These are phyloP conservation scores for Hucho hucho DNA, from an alignment of 2,113 vertebrate species.

Conservation along the genomic window DNA sequence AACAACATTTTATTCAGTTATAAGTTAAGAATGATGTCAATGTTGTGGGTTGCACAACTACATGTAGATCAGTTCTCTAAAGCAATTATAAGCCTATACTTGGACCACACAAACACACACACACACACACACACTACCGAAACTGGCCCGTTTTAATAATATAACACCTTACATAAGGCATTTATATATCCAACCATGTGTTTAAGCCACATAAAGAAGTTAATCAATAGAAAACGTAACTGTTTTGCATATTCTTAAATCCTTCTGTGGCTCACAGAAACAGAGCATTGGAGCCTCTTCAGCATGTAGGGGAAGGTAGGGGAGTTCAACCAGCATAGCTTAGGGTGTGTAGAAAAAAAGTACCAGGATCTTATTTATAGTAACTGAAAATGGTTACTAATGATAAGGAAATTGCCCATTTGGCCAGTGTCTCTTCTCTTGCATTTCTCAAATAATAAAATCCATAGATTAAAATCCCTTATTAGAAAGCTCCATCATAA, in stretches of 20 bases:
- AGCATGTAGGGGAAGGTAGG: conserved; percentile 32
- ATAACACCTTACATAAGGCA: conserved; percentile 72
- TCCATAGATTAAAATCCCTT: too few relatives aligned
- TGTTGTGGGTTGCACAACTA: conserved; percentile 60
- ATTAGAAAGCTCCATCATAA: neutral
- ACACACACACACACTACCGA: conserved; percentile 49
- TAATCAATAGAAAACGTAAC: conserved; percentile 72
- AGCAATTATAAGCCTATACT: conserved; percentile 75
- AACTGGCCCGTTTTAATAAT: conserved; percentile 74
- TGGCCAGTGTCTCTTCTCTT: neutral
- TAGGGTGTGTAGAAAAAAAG: neutral
- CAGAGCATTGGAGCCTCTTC: conserved; percentile 34
- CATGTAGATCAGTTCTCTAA: conserved; percentile 70
- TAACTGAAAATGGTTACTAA: neutral
- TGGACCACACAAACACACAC: conserved; percentile 45
- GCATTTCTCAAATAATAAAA: neutral
- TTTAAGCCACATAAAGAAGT: conserved; percentile 73
- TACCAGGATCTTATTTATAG: neutral
- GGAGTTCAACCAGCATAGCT: conserved; percentile 19
- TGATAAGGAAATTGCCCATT: neutral
- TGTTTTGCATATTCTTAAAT: conserved; percentile 72
- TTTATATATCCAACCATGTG: conserved; percentile 69
- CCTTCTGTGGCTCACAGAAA: conserved; percentile 52
- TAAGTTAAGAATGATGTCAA: conserved; percentile 60
- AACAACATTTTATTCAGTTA: conserved; percentile 34